These are phyloP conservation scores for Linnaemya tessellans DNA, from an alignment of 2,888 invertebrate genomes.

Conservation along the genomic window DNA sequence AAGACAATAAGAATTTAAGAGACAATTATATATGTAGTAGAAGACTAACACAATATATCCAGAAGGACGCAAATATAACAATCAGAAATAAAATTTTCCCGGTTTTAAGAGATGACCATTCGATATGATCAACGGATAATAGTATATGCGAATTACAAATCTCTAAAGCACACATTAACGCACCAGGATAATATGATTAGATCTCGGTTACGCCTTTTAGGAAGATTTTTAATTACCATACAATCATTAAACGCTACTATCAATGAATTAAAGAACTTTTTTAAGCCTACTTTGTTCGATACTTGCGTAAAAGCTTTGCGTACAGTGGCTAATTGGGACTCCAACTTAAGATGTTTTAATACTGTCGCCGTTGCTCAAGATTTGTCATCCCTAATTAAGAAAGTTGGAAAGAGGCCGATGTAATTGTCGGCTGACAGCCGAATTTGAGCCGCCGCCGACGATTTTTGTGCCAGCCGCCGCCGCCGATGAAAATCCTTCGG, in stretches of 20 bases:
- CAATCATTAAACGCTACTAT: not conserved
- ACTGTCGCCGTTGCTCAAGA: not conserved
- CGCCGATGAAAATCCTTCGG: no score
- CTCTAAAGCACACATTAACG: not conserved
- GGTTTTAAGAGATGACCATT: not conserved
- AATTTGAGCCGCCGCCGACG: no score
- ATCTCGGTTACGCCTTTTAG: not conserved
- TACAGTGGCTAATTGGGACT: not conserved
- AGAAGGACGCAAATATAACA: not conserved
- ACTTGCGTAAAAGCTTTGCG: not conserved
- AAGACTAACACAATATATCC: slow-evolving; percentile 1
- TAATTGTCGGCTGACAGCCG: no score
- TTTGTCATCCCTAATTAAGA: slow-evolving; percentile 5
- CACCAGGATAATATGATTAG: slow-evolving; percentile 31
- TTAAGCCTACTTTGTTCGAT: not conserved
- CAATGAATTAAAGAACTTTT: not conserved
- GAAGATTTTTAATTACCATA: not conserved
- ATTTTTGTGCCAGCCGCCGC: no score
- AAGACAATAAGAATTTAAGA: not conserved
- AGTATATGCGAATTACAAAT: no score
- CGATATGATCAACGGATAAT: slow-evolving; percentile 3
- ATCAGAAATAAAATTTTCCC: not conserved
- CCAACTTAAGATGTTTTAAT: not conserved
- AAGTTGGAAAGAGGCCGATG: not conserved
- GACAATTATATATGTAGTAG: not conserved